A percentile compares a stretch with the other conserved stretches of the same genome.
phyloP scores from a whole-genome alignment of 2,113 vertebrate genomes.

The Dascyllus trimaculatus region DNA sequence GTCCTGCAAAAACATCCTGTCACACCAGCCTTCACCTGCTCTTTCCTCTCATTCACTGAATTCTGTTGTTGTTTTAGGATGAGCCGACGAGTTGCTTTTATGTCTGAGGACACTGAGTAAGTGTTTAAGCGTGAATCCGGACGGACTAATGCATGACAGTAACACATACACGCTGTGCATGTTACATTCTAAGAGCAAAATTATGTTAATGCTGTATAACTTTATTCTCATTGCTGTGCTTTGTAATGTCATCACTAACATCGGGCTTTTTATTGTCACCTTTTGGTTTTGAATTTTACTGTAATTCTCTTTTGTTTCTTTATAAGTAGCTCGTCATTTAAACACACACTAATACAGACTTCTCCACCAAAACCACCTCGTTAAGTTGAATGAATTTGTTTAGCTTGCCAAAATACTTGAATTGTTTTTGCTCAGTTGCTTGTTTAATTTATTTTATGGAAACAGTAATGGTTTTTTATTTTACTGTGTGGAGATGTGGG shows the following conservation, averaged over 20 bases:
- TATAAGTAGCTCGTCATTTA: not conserved
- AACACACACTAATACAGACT: not conserved
- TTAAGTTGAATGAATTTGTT: constrained; percentile 3
- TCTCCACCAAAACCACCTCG: not conserved
- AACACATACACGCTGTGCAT: constrained; percentile 30
- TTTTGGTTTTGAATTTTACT: constrained; percentile 9
- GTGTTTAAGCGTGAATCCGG: constrained; percentile 83
- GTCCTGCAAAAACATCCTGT: constrained; percentile 4
- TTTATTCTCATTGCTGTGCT: not conserved
- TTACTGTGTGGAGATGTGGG: not conserved
- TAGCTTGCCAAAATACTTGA: not conserved
- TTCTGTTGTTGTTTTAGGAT: constrained; percentile 91
- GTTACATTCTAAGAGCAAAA: constrained; percentile 18
- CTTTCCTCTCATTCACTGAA: constrained; percentile 57
- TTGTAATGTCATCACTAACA: not conserved
- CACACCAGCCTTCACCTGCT: constrained; percentile 9
- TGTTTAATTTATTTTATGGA: constrained; percentile 10
- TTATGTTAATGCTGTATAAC: not conserved
- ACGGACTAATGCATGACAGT: constrained; percentile 76
- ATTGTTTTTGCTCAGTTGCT: constrained; percentile 1
- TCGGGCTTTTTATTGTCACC: not conserved
- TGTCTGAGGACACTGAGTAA: constrained; percentile 98
- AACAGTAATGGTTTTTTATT: constrained; percentile 9
- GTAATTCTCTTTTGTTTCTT: not conserved
- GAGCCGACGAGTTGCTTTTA: constrained; percentile 91